Conservation (phyloP, 1,140 invertebrate genomes). For the Penaeus vannamei region DNA sequence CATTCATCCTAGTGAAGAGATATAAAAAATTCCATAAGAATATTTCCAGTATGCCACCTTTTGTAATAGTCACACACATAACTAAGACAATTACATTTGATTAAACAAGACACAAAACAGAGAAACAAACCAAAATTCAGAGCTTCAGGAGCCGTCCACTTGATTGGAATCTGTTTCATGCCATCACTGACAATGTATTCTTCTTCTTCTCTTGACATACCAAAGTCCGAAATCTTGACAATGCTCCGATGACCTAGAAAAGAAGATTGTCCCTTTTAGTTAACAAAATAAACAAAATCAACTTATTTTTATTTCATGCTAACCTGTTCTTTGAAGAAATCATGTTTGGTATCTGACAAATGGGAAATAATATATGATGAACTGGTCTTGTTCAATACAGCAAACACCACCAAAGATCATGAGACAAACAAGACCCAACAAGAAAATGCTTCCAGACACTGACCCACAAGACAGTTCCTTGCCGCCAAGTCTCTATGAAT, state of each 20-base stretch:
- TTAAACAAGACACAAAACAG: background rate
- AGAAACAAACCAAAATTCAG: slow-evolving; percentile 87
- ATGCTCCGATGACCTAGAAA: slow-evolving; percentile 77
- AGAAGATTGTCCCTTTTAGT: slow-evolving; percentile 7
- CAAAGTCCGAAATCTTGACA: slow-evolving; percentile 98
- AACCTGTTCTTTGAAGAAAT: no score
- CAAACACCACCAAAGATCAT: no score
- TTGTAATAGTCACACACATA: background rate
- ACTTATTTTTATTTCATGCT: no score
- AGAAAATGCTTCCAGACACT: slow-evolving; percentile 64
- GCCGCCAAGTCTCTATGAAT: slow-evolving; percentile 97
- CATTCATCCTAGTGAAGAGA: no score
- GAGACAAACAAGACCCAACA: background rate
- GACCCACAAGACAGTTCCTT: slow-evolving; percentile 92
- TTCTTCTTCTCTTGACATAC: slow-evolving; percentile 97
- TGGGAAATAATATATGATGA: no score
- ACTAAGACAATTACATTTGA: no score
- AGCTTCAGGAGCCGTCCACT: slow-evolving; percentile 97
- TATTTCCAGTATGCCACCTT: background rate
- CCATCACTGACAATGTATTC: slow-evolving; percentile 97
- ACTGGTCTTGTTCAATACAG: no score
- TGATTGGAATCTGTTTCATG: slow-evolving; percentile 98
- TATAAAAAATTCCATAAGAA: no score
- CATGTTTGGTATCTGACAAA: no score
- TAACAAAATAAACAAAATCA: no score